These are phyloP conservation scores for Nyleta sp. DNA, from an alignment of 2,888 invertebrate species.

Conservation along the genomic window DNA sequence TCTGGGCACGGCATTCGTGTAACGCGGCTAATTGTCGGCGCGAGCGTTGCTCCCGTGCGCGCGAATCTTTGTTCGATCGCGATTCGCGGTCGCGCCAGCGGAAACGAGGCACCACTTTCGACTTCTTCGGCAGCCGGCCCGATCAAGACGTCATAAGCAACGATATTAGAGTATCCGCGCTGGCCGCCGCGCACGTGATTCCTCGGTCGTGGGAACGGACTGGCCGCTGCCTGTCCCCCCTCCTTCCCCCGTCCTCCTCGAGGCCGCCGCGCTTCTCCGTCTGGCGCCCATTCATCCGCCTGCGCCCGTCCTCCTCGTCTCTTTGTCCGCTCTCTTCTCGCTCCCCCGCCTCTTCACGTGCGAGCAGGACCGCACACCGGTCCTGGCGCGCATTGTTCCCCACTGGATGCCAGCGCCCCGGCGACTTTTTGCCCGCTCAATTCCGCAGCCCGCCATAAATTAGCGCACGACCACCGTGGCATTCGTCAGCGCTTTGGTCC, in stretches of 20 bases:
- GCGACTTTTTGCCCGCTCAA: constrained; percentile 79
- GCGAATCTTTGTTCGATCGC: constrained; percentile 16
- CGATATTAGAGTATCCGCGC: constrained; percentile 23
- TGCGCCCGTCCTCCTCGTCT: constrained; percentile 32
- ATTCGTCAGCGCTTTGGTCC: too few species aligned
- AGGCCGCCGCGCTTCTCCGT: constrained; percentile 56
- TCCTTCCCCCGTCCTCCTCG: constrained; percentile 33
- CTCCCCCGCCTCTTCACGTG: constrained; percentile 58
- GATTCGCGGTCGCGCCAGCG: neutral
- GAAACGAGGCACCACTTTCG: constrained; percentile 15
- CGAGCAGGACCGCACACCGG: constrained; percentile 56
- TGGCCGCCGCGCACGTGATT: constrained; percentile 32
- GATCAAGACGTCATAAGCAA: constrained; percentile 17
- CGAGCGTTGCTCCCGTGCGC: constrained; percentile 2
- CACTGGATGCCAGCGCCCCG: constrained; percentile 73
- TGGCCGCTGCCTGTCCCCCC: constrained; percentile 69
- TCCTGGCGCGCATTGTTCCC: constrained; percentile 73
- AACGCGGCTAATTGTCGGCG: constrained; percentile 13
- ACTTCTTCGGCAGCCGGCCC: neutral
- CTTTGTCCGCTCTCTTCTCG: constrained; percentile 64
- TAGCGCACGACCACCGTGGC: constrained; percentile 81
- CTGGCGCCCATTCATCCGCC: constrained; percentile 58
- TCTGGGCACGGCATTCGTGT: constrained; percentile 11
- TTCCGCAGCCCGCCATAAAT: constrained; percentile 80
- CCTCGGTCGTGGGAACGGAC: constrained; percentile 80